Evolutionary conservation across 2,888 invertebrate species (phyloP).

Genomic region (Drosophila kuntzei): DNA sequence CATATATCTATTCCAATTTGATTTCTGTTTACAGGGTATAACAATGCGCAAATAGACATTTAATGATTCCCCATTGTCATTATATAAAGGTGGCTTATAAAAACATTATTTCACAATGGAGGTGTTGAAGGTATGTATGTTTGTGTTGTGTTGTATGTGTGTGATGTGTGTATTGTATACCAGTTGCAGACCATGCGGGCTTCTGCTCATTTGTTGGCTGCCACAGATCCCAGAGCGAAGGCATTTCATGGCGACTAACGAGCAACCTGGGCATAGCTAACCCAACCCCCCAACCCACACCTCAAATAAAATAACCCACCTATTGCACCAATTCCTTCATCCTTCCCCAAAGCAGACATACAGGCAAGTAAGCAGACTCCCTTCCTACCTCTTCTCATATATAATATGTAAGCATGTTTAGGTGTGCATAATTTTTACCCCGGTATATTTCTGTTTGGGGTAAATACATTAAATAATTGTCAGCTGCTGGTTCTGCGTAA

Average conservation of each 20-base stretch:
- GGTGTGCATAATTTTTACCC: constrained; percentile 42
- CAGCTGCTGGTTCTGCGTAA: constrained; percentile 35
- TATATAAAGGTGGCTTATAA: constrained; percentile 79
- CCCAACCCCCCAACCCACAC: constrained; percentile 9
- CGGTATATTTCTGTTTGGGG: constrained; percentile 4
- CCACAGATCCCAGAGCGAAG: constrained; percentile 53
- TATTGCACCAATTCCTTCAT: background rate
- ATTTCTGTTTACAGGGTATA: constrained; percentile 27
- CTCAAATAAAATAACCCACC: background rate
- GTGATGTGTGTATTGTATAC: constrained; percentile 39
- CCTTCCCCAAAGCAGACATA: constrained; percentile 4
- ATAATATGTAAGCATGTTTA: constrained; percentile 44
- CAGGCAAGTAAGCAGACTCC: constrained; percentile 9
- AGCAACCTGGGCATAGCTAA: constrained; percentile 73
- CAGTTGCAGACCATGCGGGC: constrained; percentile 55
- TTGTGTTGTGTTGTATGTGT: constrained; percentile 18
- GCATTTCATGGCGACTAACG: constrained; percentile 76
- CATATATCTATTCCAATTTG: background rate
- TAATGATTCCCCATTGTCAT: constrained; percentile 81
- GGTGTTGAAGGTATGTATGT: constrained; percentile 21
- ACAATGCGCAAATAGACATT: constrained; percentile 73
- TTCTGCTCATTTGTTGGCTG: constrained; percentile 64
- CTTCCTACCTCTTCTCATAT: constrained; percentile 1
- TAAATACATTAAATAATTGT: constrained; percentile 45
- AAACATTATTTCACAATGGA: constrained; percentile 74